Evolutionary conservation across 2,797 vertebrate genomes (phyloP).

Genomic region (Betta splendens): DNA sequence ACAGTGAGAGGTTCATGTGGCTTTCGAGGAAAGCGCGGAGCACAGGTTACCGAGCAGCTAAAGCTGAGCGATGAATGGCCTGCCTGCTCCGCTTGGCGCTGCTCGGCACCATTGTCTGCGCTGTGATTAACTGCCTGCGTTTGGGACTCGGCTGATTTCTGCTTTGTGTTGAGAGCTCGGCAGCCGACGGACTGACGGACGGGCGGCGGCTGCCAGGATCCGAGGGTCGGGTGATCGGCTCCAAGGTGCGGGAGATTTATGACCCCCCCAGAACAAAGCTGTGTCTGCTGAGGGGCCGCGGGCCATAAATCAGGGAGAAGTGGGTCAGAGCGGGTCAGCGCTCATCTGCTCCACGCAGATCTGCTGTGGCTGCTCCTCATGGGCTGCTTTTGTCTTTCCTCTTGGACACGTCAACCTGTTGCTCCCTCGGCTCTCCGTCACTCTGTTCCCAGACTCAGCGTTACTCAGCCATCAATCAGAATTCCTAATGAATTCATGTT

Average conservation of each 20-base stretch:
- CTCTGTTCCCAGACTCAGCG: constrained; percentile 4
- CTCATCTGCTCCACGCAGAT: constrained; percentile 69
- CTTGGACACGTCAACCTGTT: constrained; percentile 3
- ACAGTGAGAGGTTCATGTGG: constrained; percentile 45
- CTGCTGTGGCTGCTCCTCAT: constrained; percentile 48
- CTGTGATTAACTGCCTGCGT: constrained; percentile 67
- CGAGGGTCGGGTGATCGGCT: constrained; percentile 73
- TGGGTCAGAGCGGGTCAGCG: constrained; percentile 79
- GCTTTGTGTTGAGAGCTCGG: constrained; percentile 53
- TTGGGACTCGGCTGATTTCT: constrained; percentile 53
- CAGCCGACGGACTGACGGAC: constrained; percentile 34
- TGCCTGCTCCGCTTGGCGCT: constrained; percentile 39
- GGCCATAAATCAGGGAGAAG: constrained; percentile 82
- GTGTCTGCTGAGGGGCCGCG: constrained; percentile 72
- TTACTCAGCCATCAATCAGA: constrained; percentile 43
- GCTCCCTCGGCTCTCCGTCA: not conserved
- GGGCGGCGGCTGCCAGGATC: constrained; percentile 37
- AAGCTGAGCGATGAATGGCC: constrained; percentile 32
- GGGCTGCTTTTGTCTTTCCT: constrained; percentile 13
- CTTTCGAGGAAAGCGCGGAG: constrained; percentile 19
- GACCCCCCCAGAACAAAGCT: constrained; percentile 78
- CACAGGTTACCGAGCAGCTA: constrained; percentile 48
- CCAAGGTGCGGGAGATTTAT: constrained; percentile 78
- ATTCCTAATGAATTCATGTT: constrained; percentile 50
- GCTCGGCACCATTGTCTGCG: constrained; percentile 59